Evolutionary conservation across 2,888 invertebrate genomes (phyloP).

Genomic region (Hymenopus coronatus): DNA sequence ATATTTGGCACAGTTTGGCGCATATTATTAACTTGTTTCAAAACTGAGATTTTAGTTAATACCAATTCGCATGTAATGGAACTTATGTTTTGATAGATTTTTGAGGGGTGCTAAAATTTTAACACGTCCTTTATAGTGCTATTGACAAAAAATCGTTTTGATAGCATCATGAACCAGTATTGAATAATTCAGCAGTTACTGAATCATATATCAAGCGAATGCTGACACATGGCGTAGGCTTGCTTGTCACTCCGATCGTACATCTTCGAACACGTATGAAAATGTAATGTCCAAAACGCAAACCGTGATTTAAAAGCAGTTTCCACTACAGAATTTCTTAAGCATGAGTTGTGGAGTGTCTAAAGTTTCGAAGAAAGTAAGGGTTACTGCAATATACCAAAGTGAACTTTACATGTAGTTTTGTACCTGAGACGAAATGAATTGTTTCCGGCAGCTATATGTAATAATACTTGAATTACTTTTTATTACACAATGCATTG

Average conservation of each 20-base stretch:
- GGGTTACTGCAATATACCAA: background rate
- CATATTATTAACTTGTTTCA: too few relatives aligned
- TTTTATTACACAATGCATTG: background rate
- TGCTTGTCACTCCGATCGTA: background rate
- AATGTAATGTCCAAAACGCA: background rate
- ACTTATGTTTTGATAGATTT: too few relatives aligned
- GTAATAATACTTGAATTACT: background rate
- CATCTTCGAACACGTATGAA: background rate
- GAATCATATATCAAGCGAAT: background rate
- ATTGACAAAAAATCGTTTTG: background rate
- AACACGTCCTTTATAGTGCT: too few relatives aligned
- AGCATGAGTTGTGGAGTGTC: background rate
- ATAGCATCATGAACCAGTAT: background rate
- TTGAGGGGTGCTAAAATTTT: too few relatives aligned
- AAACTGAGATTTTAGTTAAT: too few relatives aligned
- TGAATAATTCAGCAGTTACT: background rate
- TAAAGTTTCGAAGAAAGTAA: background rate
- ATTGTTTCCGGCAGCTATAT: background rate
- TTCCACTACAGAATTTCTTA: background rate
- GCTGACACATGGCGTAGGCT: background rate
- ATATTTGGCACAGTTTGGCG: too few relatives aligned
- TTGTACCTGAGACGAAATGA: background rate
- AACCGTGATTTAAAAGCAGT: background rate
- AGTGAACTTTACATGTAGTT: background rate
- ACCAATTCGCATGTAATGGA: too few relatives aligned